Evolutionary conservation across 37 sponge, comb jelly and placozoan genomes (phyloP), one percentile per base, ranked within the genome.

Genomic region (Halichondria panicea): DNA sequence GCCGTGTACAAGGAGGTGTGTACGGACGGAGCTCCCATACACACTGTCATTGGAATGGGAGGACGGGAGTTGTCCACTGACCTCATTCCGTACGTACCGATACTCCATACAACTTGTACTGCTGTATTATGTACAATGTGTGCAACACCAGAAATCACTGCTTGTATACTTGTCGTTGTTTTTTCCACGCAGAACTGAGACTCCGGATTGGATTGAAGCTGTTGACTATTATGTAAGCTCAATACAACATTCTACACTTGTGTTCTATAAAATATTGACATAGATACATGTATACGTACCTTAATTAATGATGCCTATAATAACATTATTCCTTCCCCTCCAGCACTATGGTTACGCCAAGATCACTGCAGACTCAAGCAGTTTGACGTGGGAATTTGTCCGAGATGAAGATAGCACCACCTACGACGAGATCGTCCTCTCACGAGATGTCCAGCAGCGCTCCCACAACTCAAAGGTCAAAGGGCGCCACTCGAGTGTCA

Each of bases 31-130:
- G 78, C 73, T 42, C 63, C 79, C 36, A 42, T 63, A 32, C 86
- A 85, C 54, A 55, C 78, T 1, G 79, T 85, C 44, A 85, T 85
- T 53, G 86, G 86, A 24, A 85, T 85, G 86, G 86, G 62, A 48
- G 83, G 83, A 3, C 42, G 60, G 63, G 63, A 61, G 32, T 72
- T 80, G 38, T 43, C 60, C 12, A n/a, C 28, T 34, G 75, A 50
- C 32, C 33, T 33, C 38, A 62, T 28, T 13, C 75, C 75, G 75
- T 75, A 61, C 60, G 63, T 42, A 4, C 38, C 33, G 15, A 68
- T 68, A 44, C 69, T 18, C 33, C 34, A 27, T 3, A 63, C 39
- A 18, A 19, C 6, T 6, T 63, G 34, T 37, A 8, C 12, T 30
- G 25, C 60, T 27, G 8, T 8, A 8, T 58, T 6, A 58, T 18